phyloP scores from a whole-genome alignment of 2,797 vertebrate genomes.

The Pelobates cultripes region DNA sequence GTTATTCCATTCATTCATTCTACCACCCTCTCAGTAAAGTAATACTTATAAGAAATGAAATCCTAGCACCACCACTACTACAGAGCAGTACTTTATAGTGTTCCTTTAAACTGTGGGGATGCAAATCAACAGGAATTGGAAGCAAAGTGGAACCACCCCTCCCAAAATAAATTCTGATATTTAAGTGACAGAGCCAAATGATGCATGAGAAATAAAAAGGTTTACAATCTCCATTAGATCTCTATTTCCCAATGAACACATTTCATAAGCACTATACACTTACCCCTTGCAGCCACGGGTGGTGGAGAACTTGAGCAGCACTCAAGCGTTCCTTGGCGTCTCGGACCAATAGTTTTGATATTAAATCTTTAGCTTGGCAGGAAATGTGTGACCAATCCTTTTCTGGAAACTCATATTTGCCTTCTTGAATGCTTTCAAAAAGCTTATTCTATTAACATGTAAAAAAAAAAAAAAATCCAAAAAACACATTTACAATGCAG shows the following conservation, averaged over 20 bases:
- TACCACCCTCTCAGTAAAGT: no score
- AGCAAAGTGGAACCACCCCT: no score
- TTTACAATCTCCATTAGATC: not conserved
- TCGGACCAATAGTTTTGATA: conserved; percentile 77
- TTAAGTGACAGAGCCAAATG: no score
- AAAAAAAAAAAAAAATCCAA: not conserved
- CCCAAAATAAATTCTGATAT: no score
- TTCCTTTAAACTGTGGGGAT: no score
- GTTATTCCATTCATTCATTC: no score
- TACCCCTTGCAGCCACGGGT: conserved; percentile 94
- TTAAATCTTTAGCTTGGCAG: conserved; percentile 77
- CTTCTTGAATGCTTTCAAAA: conserved; percentile 82
- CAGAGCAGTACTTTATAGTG: no score
- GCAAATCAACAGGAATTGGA: no score
- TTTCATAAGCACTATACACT: conserved; percentile 57
- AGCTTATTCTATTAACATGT: conserved; percentile 69
- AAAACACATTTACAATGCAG: not conserved
- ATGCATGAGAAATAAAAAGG: no score
- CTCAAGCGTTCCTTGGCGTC: conserved; percentile 78
- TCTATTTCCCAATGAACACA: no score
- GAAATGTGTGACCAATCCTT: conserved; percentile 81
- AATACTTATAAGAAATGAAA: no score
- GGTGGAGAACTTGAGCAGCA: conserved; percentile 81
- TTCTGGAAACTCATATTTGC: conserved; percentile 81
- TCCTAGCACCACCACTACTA: no score